phyloP scores from a whole-genome alignment of 2,888 invertebrate species.

The Oligia fasciuncula region DNA sequence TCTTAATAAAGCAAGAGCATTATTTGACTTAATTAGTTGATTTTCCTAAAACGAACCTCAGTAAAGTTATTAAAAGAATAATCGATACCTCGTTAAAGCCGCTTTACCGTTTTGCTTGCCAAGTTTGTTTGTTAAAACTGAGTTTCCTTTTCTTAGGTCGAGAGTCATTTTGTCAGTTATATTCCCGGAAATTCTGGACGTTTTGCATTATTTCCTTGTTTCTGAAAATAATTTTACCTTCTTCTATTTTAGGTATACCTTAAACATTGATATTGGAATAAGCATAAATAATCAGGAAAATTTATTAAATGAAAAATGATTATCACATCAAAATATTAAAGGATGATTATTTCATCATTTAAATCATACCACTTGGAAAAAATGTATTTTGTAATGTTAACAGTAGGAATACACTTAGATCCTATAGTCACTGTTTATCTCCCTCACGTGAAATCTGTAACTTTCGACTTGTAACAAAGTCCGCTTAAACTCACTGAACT shows the following conservation, averaged over 20 bases:
- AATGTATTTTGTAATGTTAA: neutral
- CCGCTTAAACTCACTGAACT: constrained; percentile 58
- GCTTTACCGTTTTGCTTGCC: constrained; percentile 20
- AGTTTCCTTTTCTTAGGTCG: constrained; percentile 6
- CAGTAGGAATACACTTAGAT: constrained; percentile 17
- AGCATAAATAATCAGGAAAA: constrained; percentile 12
- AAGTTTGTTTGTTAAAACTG: constrained; percentile 32
- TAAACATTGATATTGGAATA: constrained; percentile 3
- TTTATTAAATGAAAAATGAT: constrained; percentile 5
- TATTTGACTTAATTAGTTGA: constrained; percentile 16
- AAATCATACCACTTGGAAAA: neutral
- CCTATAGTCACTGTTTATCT: neutral
- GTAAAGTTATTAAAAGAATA: constrained; percentile 38
- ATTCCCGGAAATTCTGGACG: neutral
- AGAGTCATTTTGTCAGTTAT: constrained; percentile 9
- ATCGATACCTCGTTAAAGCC: constrained; percentile 18
- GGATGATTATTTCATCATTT: constrained; percentile 3
- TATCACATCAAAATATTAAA: constrained; percentile 8
- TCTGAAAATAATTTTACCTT: neutral
- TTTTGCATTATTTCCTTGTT: neutral
- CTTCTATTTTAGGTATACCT: neutral
- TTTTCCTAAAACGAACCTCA: constrained; percentile 18
- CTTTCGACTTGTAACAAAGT: constrained; percentile 9
- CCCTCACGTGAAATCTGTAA: constrained; percentile 8
- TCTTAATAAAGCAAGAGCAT: constrained; percentile 4